Conservation (phyloP, 2,113 vertebrate species). For the Ceuthmochares aereus region DNA sequence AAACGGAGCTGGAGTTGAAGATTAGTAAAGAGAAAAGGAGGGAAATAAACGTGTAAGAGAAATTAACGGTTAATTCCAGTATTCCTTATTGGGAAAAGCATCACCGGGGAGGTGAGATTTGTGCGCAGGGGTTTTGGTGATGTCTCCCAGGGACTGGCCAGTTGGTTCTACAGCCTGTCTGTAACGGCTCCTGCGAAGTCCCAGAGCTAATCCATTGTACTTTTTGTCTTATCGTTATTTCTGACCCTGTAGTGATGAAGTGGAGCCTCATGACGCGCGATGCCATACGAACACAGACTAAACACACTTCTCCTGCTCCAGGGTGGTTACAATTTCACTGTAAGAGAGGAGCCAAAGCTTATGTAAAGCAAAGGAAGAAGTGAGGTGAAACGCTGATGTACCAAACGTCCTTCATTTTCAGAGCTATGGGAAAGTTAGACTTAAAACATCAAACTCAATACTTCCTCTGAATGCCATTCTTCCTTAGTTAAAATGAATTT, state of each 20-base stretch:
- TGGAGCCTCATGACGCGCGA: background rate
- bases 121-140: background rate
- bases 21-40: background rate
- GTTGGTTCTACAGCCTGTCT: background rate
- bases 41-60: background rate
- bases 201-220: background rate
- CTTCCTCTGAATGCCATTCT: background rate
- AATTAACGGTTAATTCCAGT: background rate
- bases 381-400: background rate
- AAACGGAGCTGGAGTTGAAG: background rate
- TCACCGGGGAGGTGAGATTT: background rate
- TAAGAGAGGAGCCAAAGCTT: background rate
- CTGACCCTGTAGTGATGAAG: background rate
- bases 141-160: background rate
- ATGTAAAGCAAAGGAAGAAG: background rate
- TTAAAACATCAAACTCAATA: background rate
- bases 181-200: accelerated
- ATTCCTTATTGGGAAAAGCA: background rate
- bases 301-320: background rate
- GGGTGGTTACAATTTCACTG: no score
- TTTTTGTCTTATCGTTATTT: background rate
- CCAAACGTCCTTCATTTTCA: background rate
- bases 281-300: background rate
- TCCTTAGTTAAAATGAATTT: background rate
- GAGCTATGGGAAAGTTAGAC: background rate